Evolutionary conservation across 2,888 invertebrate species (phyloP).

Genomic region (Drosophila kuntzei): DNA sequence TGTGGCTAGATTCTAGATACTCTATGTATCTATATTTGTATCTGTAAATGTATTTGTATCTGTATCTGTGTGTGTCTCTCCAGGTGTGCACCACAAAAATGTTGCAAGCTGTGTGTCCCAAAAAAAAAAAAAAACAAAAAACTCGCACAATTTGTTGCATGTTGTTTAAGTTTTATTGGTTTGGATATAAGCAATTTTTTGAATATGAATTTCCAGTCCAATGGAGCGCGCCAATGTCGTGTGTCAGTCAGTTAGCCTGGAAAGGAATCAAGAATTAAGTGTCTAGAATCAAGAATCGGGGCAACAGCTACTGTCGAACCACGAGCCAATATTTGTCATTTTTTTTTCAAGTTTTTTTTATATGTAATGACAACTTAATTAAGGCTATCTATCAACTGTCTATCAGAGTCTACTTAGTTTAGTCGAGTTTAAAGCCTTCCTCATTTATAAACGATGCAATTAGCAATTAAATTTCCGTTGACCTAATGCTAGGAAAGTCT

Average conservation of each 20-base stretch:
- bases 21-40: constrained; percentile 21
- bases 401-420: constrained; percentile 51
- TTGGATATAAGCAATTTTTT: constrained; percentile 20
- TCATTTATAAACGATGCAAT: constrained; percentile 68
- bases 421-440: constrained; percentile 38
- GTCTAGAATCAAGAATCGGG: constrained; percentile 10
- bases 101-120: constrained; percentile 68
- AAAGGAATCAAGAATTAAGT: constrained; percentile 12
- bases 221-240: constrained; percentile 52
- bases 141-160: constrained; percentile 61
- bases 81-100: constrained; percentile 69
- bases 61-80: constrained; percentile 50
- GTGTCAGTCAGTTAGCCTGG: constrained; percentile 24
- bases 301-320: constrained; percentile 23
- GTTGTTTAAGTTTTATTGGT: constrained; percentile 39
- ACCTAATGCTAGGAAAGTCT: constrained; percentile 69
- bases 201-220: constrained; percentile 57
- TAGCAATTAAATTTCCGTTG: constrained; percentile 76
- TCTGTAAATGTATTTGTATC: background rate
- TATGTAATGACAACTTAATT: constrained; percentile 66
- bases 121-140: constrained; percentile 24
- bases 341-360: constrained; percentile 26
- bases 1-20: constrained; percentile 67
- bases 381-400: constrained; percentile 69
- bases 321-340: constrained; percentile 4